A percentile compares a stretch with the other conserved stretches of the same genome.
Conservation (phyloP, 2,113 vertebrate genomes). For the Mellivora capensis region DNA sequence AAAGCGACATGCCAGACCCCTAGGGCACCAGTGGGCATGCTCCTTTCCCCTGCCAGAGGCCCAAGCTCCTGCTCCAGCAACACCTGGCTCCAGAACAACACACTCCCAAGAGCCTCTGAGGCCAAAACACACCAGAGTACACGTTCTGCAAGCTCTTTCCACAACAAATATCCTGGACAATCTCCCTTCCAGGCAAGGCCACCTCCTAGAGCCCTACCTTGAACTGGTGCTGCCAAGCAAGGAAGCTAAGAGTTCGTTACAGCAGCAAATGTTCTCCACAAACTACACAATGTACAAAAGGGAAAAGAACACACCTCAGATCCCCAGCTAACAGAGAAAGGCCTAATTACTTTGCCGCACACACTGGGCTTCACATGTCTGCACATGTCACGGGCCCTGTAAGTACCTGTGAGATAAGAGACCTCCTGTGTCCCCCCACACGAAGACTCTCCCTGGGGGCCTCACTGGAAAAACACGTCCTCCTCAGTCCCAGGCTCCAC, state of each 20-base stretch:
- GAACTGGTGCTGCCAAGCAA: neutral
- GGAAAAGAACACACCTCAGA: neutral
- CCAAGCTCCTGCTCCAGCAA: neutral
- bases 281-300: neutral
- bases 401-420: neutral
- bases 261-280: neutral
- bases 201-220: too few relatives aligned
- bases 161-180: rapidly evolving
- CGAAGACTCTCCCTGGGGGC: neutral
- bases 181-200: neutral
- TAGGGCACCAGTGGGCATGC: rapidly evolving
- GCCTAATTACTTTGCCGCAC: neutral
- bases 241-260: neutral
- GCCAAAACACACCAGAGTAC: neutral
- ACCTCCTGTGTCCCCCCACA: rapidly evolving
- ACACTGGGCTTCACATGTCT: rapidly evolving
- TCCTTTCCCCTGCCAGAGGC: rapidly evolving
- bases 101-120: neutral
- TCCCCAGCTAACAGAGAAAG: neutral
- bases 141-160: neutral
- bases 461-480: neutral
- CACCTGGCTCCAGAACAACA: neutral
- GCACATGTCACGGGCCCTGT: rapidly evolving
- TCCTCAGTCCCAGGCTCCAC: neutral
- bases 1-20: neutral